Percentiles rank a stretch among this genome's conserved stretches.
Conservation (phyloP, 2,797 vertebrate genomes). For the Manis crassicaudata region DNA sequence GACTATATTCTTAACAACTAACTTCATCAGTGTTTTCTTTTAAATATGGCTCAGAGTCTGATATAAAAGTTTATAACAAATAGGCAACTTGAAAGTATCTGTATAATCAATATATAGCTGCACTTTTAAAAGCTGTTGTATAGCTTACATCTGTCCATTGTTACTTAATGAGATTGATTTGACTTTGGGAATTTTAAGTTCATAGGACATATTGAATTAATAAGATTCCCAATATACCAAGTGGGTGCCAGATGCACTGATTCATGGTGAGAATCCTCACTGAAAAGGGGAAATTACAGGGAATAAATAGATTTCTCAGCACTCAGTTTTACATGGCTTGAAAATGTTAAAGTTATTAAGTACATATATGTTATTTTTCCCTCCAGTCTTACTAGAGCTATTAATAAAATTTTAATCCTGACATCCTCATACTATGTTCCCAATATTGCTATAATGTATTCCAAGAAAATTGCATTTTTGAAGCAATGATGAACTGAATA, state of each 20-base stretch:
- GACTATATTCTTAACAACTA: conserved; percentile 3
- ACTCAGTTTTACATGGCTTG: conserved; percentile 19
- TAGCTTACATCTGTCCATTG: background rate
- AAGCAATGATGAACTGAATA: background rate
- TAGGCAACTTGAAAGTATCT: background rate
- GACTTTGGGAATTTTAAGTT: background rate
- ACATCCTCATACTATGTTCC: too few relatives aligned
- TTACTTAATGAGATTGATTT: background rate
- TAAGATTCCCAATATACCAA: background rate
- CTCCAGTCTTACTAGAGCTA: background rate
- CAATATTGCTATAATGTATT: background rate
- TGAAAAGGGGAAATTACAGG: background rate
- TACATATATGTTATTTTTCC: background rate
- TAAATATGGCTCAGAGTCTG: background rate
- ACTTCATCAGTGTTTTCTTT: background rate
- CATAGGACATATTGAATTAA: background rate
- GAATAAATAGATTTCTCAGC: background rate
- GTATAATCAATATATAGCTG: background rate
- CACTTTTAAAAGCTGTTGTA: background rate
- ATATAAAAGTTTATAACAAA: background rate
- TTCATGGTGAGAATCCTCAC: background rate
- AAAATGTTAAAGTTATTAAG: background rate
- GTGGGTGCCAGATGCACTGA: background rate
- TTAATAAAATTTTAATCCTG: background rate
- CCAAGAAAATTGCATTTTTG: background rate